phyloP scores from a whole-genome alignment of 2,888 invertebrate species.

The Mythimna albipuncta region DNA sequence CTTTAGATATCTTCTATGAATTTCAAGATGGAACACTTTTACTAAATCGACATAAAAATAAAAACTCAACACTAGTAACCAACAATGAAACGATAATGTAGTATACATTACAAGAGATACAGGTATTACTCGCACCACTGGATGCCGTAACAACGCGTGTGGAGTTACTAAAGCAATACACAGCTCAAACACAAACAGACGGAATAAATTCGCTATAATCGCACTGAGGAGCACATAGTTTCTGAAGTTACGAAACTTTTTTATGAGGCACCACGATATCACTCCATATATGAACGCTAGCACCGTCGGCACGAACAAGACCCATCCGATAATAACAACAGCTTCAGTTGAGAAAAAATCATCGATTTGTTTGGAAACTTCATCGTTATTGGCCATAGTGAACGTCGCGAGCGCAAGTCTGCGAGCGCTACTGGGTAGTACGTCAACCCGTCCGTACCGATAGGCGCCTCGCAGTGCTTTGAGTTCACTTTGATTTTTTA shows the following conservation, averaged over 20 bases:
- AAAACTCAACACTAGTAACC: constrained; percentile 22
- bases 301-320: constrained; percentile 31
- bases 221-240: constrained; percentile 36
- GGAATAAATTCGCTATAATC: constrained; percentile 12
- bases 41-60: constrained; percentile 21
- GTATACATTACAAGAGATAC: constrained; percentile 17
- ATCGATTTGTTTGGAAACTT: constrained; percentile 9
- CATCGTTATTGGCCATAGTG: constrained; percentile 6
- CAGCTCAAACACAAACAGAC: constrained; percentile 7
- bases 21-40: constrained; percentile 4
- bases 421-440: neutral
- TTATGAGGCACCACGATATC: constrained; percentile 23
- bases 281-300: constrained; percentile 12
- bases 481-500: no score
- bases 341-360: constrained; percentile 19
- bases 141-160: neutral
- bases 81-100: constrained; percentile 16
- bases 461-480: neutral
- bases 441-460: neutral
- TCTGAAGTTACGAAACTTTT: constrained; percentile 26
- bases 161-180: constrained; percentile 1
- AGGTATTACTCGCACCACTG: neutral
- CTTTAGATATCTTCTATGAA: constrained; percentile 10
- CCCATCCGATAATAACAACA: constrained; percentile 7
- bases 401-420: neutral